These are phyloP conservation scores for Eledona agricola DNA, from an alignment of 2,888 invertebrate genomes.

Conservation along the genomic window DNA sequence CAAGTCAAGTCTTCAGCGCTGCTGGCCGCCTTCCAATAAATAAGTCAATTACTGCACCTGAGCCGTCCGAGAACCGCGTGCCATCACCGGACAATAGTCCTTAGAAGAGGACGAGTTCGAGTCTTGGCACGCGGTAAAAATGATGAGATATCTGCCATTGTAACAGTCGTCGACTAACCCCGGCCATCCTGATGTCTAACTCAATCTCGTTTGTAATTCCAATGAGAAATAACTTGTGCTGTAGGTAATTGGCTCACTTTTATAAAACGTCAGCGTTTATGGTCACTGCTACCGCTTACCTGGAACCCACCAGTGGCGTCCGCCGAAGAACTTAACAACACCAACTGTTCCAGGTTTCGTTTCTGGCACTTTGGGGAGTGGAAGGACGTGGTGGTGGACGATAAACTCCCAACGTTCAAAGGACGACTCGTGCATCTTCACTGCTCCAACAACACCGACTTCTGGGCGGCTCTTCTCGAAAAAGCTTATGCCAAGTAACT, in stretches of 20 bases:
- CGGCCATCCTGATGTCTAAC: slow-evolving; percentile 36
- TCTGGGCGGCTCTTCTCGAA: slow-evolving; percentile 81
- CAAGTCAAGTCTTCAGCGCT: slow-evolving; percentile 1
- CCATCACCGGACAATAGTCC: slow-evolving; percentile 29
- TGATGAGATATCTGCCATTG: slow-evolving; percentile 54
- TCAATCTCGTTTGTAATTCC: slow-evolving; percentile 52
- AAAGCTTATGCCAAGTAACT: slow-evolving; percentile 83
- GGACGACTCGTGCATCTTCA: slow-evolving; percentile 71
- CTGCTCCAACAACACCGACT: slow-evolving; percentile 72
- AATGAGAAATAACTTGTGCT: slow-evolving; percentile 46
- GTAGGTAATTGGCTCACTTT: slow-evolving; percentile 34
- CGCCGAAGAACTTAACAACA: too few relatives aligned
- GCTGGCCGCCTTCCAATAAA: slow-evolving; percentile 40
- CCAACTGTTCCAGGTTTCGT: slow-evolving; percentile 70
- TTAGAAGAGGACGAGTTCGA: slow-evolving; percentile 25
- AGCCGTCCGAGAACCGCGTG: slow-evolving; percentile 23
- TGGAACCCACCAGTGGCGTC: too few relatives aligned
- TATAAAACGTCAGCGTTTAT: slow-evolving; percentile 23
- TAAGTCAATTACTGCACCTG: slow-evolving; percentile 48
- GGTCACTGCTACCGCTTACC: too few relatives aligned
- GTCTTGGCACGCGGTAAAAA: slow-evolving; percentile 44
- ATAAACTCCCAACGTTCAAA: slow-evolving; percentile 76
- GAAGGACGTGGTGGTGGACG: slow-evolving; percentile 79
- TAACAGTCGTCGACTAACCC: slow-evolving; percentile 26
- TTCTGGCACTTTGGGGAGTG: slow-evolving; percentile 86